Evolutionary conservation across 2,113 vertebrate species (phyloP).

Genomic region (Hemibates koningsi): DNA sequence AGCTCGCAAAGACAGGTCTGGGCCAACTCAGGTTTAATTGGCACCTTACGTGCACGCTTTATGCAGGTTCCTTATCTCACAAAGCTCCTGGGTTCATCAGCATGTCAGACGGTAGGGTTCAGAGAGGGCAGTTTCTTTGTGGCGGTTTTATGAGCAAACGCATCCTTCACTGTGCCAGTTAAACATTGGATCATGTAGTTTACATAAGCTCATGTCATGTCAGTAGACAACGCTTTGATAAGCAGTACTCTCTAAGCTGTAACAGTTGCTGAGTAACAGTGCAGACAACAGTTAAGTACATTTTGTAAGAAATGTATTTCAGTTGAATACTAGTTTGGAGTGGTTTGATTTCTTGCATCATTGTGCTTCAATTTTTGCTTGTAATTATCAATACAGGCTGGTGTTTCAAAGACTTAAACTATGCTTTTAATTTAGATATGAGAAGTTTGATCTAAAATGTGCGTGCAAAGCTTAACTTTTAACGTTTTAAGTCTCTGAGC

Average conservation of each 20-base stretch:
- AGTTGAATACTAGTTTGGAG: neutral
- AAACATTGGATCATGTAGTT: neutral
- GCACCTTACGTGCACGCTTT: neutral
- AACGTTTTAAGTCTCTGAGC: fast-evolving
- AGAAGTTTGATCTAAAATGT: neutral
- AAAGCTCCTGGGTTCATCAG: neutral
- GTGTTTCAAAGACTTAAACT: neutral
- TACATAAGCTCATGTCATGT: neutral
- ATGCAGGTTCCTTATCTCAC: neutral
- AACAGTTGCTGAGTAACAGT: neutral
- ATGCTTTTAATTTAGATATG: neutral
- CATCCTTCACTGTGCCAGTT: neutral
- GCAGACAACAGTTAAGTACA: neutral
- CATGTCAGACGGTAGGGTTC: neutral
- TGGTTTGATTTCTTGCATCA: neutral
- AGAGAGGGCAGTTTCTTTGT: neutral
- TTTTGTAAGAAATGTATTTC: neutral
- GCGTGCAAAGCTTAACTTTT: neutral
- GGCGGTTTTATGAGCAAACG: neutral
- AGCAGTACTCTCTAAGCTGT: neutral
- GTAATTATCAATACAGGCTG: neutral
- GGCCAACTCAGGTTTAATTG: constrained; percentile 28
- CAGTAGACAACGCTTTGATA: neutral
- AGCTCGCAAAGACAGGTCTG: neutral
- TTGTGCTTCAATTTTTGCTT: neutral